Conservation (phyloP, 64 coral and sea anemone genomes). For the Cladopsammia gracilis region DNA sequence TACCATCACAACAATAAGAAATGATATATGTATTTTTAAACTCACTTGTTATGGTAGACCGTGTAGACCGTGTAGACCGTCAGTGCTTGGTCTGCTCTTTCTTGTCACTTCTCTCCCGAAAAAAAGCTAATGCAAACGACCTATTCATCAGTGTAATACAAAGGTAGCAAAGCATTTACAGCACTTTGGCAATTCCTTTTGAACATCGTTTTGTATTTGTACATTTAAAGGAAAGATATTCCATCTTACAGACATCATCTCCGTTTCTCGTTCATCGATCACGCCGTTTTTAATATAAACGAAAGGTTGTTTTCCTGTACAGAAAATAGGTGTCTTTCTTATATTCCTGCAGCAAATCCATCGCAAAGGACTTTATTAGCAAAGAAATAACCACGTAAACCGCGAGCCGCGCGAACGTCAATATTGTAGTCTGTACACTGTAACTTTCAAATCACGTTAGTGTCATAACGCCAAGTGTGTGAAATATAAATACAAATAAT, state of each 20-base stretch:
- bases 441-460: too few relatives aligned
- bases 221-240: constrained; percentile 1
- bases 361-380: neutral
- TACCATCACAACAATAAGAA: too few relatives aligned
- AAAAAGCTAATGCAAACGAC: neutral
- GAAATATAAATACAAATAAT: too few relatives aligned
- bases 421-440: too few relatives aligned
- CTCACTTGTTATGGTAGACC: neutral
- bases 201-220: neutral
- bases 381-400: neutral
- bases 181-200: neutral
- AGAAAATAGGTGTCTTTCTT: neutral
- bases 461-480: too few relatives aligned
- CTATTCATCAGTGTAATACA: neutral
- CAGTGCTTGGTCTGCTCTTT: too few relatives aligned
- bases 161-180: neutral
- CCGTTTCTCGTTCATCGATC: neutral
- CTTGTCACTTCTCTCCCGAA: neutral
- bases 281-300: too few relatives aligned
- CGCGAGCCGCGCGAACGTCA: neutral
- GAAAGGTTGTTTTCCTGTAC: too few relatives aligned
- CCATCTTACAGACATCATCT: neutral
- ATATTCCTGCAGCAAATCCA: neutral
- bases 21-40: too few relatives aligned
- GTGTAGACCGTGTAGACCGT: neutral